A percentile compares a stretch with the other conserved stretches of the same genome.
phyloP scores from a whole-genome alignment of 2,888 invertebrate genomes.

The Eilema sororculum region DNA sequence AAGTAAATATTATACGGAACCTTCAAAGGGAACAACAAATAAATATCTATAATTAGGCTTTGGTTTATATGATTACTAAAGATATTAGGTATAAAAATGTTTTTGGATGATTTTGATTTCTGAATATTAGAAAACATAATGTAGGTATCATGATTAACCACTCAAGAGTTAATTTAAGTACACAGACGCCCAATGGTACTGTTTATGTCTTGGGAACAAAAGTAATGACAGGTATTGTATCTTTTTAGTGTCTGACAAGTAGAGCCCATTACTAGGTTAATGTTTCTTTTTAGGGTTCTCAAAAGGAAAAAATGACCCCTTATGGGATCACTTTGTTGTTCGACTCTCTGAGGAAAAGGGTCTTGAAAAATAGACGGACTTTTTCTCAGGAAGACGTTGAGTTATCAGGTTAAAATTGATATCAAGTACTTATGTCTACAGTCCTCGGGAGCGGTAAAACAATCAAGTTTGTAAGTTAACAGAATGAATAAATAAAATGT shows the following conservation, averaged over 20 bases:
- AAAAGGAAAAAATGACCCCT: slow-evolving; percentile 24
- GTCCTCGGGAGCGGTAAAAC: too few species aligned
- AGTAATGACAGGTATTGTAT: slow-evolving; percentile 32
- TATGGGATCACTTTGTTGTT: not conserved
- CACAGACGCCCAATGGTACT: not conserved
- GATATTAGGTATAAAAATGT: too few species aligned
- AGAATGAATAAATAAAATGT: too few species aligned
- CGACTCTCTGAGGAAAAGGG: not conserved
- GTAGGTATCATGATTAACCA: not conserved
- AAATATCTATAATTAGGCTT: too few species aligned
- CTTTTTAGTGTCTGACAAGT: slow-evolving; percentile 25
- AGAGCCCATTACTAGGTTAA: slow-evolving; percentile 31
- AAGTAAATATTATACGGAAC: too few species aligned
- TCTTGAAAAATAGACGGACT: not conserved
- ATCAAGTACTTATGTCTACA: too few species aligned
- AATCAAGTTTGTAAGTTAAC: not conserved
- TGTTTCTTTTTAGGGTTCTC: slow-evolving; percentile 12
- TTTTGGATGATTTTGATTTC: too few species aligned
- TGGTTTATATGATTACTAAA: too few species aligned
- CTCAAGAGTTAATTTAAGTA: not conserved
- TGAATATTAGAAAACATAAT: too few species aligned
- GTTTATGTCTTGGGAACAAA: slow-evolving; percentile 13
- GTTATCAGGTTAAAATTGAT: not conserved
- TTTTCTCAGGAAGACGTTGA: not conserved
- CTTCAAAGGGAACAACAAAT: too few species aligned